Percentiles rank a stretch among this genome's conserved stretches.
phyloP scores from a whole-genome alignment of 23 tunicate genomes.

The Styela plicata region DNA sequence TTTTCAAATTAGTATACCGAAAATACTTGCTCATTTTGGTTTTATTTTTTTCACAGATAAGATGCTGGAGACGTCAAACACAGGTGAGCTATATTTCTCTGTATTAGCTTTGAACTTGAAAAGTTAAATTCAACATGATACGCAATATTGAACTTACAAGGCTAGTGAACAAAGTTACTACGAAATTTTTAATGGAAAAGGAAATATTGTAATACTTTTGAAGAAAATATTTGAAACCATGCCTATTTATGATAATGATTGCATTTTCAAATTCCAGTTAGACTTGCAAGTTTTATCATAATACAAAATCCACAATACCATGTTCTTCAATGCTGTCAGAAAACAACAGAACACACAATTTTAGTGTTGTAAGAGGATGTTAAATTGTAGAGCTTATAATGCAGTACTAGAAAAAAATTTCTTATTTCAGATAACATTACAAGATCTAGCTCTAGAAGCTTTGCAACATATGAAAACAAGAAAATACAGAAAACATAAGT shows the following conservation, averaged over 20 bases:
- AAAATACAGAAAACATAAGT: constrained; percentile 20
- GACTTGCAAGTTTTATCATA: neutral
- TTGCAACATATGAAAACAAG: constrained; percentile 36
- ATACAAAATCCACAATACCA: neutral
- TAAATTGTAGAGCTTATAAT: neutral
- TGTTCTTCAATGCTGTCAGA: neutral
- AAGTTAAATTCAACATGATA: too few species aligned
- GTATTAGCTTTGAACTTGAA: neutral
- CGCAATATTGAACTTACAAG: too few species aligned
- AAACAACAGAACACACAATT: too few species aligned
- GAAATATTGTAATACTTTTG: neutral
- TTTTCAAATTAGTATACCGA: too few species aligned
- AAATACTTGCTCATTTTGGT: too few species aligned
- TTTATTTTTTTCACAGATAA: constrained; percentile 30
- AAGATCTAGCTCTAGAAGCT: constrained; percentile 37
- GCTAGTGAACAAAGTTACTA: too few species aligned
- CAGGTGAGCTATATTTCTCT: constrained; percentile 22
- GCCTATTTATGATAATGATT: neutral
- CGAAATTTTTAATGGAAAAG: too few species aligned
- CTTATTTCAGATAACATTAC: constrained; percentile 16
- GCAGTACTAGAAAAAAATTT: too few species aligned
- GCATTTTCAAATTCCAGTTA: neutral
- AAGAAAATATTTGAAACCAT: neutral
- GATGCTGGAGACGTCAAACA: constrained; percentile 36
- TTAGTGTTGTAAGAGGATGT: neutral